Evolutionary conservation across 1,140 invertebrate species (phyloP).

Genomic region (Drosophila bocqueti): DNA sequence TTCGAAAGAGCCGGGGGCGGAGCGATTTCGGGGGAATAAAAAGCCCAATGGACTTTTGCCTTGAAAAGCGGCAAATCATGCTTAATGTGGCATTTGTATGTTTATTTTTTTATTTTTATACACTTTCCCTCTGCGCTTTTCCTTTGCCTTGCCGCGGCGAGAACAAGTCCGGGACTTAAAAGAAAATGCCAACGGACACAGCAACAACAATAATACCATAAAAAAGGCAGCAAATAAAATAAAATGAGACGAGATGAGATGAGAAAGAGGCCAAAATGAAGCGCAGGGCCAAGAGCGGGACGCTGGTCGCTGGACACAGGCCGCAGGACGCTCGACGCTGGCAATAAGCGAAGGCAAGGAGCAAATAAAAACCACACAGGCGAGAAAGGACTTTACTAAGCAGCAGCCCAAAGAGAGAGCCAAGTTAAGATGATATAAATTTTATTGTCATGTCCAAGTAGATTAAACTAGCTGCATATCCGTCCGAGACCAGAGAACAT

Average conservation of each 20-base stretch:
- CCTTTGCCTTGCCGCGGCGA: slow-evolving; percentile 40
- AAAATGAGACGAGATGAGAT: slow-evolving; percentile 54
- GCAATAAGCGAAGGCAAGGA: slow-evolving; percentile 47
- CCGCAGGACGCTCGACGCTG: slow-evolving; percentile 1
- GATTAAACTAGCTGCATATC: slow-evolving; percentile 81
- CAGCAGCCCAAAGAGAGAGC: slow-evolving; percentile 34
- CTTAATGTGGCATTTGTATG: slow-evolving; percentile 80
- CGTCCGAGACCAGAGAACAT: slow-evolving; percentile 26
- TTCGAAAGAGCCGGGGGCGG: slow-evolving; percentile 3
- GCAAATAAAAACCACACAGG: slow-evolving; percentile 77
- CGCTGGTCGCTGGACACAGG: not conserved
- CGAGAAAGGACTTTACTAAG: slow-evolving; percentile 80
- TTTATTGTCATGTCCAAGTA: slow-evolving; percentile 84
- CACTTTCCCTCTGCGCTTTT: slow-evolving; percentile 35
- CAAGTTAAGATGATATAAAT: slow-evolving; percentile 80
- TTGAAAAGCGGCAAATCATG: slow-evolving; percentile 80
- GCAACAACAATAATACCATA: slow-evolving; percentile 62
- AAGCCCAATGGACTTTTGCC: slow-evolving; percentile 58
- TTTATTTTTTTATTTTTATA: slow-evolving; percentile 67
- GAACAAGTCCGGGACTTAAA: slow-evolving; percentile 72
- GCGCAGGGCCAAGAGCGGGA: slow-evolving; percentile 24
- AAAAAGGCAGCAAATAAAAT: slow-evolving; percentile 76
- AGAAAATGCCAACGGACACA: slow-evolving; percentile 63
- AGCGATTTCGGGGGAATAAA: slow-evolving; percentile 20
- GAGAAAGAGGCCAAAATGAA: slow-evolving; percentile 27